Conservation (phyloP, 1,140 invertebrate genomes). For the Pseudomyrmex sp. region DNA sequence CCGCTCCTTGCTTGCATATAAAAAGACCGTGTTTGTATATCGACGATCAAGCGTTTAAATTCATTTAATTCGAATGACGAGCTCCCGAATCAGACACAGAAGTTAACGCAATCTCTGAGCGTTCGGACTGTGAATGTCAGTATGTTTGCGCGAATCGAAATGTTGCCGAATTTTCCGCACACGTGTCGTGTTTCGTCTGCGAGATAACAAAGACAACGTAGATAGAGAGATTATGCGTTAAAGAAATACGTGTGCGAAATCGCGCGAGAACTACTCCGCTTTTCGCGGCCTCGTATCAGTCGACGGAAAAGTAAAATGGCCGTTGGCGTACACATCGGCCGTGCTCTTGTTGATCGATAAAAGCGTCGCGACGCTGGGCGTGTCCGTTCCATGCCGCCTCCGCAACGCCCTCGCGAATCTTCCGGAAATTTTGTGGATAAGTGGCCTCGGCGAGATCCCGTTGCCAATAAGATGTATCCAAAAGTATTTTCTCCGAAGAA, state of each 20-base stretch:
- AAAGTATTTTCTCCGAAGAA: background rate
- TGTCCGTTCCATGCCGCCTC: conserved; percentile 77
- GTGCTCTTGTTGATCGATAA: conserved; percentile 79
- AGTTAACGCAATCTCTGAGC: background rate
- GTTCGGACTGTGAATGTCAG: background rate
- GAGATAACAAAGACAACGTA: background rate
- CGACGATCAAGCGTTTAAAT: conserved; percentile 1
- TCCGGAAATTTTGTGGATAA: conserved; percentile 65
- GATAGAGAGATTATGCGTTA: background rate
- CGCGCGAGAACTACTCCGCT: conserved; percentile 1
- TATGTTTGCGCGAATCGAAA: background rate
- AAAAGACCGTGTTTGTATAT: background rate
- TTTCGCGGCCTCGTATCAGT: conserved; percentile 42
- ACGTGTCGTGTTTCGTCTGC: background rate
- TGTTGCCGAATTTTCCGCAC: background rate
- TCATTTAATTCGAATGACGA: background rate
- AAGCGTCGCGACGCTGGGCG: conserved; percentile 82
- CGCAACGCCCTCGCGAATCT: conserved; percentile 71
- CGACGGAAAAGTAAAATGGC: conserved; percentile 79
- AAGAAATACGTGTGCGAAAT: conserved; percentile 1
- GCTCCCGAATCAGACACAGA: background rate
- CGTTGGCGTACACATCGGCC: conserved; percentile 71
- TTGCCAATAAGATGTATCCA: conserved; percentile 51
- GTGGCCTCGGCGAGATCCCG: conserved; percentile 45
- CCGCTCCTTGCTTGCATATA: background rate